These are phyloP conservation scores for Thaleichthys pacificus DNA, from an alignment of 2,797 vertebrate species.

Conservation along the genomic window DNA sequence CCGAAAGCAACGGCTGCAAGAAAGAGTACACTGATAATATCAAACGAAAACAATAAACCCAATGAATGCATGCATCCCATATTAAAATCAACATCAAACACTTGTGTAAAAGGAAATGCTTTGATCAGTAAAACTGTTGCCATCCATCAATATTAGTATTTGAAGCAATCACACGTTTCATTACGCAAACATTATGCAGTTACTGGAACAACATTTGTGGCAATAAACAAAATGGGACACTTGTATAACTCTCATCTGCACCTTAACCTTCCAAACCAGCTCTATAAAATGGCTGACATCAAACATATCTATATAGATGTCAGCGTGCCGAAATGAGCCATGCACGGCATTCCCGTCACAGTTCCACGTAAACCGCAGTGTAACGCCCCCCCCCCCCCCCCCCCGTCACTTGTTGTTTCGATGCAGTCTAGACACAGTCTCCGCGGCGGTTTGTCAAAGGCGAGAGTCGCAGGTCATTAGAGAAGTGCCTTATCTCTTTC, in stretches of 20 bases:
- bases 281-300: background rate
- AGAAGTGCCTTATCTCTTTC: slow-evolving; percentile 13
- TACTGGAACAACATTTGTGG: background rate
- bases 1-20: slow-evolving; percentile 34
- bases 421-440: background rate
- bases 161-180: background rate
- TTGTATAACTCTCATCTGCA: too few species aligned
- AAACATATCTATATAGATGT: background rate
- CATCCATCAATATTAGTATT: background rate
- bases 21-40: slow-evolving; percentile 34
- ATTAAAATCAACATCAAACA: slow-evolving; percentile 43
- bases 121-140: background rate
- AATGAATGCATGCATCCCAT: slow-evolving; percentile 35
- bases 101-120: slow-evolving; percentile 27
- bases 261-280: background rate
- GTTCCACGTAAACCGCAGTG: background rate
- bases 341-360: background rate
- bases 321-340: background rate
- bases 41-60: slow-evolving; percentile 40
- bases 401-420: background rate
- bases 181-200: background rate
- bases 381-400: background rate
- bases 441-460: background rate
- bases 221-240: too few species aligned
- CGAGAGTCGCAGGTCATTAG: slow-evolving; percentile 16